Percentiles rank a stretch among this genome's conserved stretches.
Evolutionary conservation across 2,797 vertebrate species (phyloP).

Genomic region (Bucorvus abyssinicus): DNA sequence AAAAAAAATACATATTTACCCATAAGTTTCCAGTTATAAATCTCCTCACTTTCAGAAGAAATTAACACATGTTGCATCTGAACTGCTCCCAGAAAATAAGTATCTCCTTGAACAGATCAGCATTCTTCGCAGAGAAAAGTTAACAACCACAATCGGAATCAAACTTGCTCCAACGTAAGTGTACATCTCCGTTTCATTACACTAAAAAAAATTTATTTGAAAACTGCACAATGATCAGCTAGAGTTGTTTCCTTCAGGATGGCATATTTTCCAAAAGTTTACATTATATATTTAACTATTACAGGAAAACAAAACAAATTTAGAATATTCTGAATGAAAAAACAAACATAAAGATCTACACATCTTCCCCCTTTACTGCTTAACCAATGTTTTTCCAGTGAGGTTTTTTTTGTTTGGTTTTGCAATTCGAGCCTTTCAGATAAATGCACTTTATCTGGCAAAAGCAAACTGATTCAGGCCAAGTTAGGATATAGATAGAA

Average conservation of each 20-base stretch:
- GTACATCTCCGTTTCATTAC: neutral
- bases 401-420: neutral
- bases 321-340: neutral
- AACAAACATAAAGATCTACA: neutral
- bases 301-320: neutral
- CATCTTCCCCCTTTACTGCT: neutral
- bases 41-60: neutral
- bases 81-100: slow-evolving; percentile 6
- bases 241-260: neutral
- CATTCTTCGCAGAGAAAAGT: neutral
- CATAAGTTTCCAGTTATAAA: neutral
- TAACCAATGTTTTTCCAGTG: neutral
- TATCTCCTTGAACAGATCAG: neutral
- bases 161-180: neutral
- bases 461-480: neutral
- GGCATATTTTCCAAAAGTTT: neutral
- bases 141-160: neutral
- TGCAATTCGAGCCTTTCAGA: neutral
- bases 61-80: neutral
- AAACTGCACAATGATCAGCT: neutral
- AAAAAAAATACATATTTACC: neutral
- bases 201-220: neutral
- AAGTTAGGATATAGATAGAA: rapidly evolving
- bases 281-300: neutral
- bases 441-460: neutral